Evolutionary conservation across 2,797 vertebrate species (phyloP).

Genomic region (Buceros bicornis): DNA sequence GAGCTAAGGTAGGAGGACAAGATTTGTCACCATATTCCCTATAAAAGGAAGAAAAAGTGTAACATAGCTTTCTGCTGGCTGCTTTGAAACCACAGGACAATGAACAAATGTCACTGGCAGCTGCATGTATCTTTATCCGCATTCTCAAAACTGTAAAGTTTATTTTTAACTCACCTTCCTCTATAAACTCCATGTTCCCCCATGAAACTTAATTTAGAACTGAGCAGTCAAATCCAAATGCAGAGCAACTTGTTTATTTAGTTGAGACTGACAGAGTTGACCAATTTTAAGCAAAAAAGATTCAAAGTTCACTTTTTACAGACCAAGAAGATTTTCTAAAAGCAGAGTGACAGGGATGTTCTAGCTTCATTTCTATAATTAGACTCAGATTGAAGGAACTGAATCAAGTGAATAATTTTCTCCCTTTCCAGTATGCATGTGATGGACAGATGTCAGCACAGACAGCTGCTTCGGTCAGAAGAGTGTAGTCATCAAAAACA

Average conservation of each 20-base stretch:
- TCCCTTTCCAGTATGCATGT: neutral
- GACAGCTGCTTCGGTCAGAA: neutral
- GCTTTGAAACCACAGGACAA: neutral
- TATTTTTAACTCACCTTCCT: neutral
- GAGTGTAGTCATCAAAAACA: neutral
- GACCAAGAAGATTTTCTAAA: neutral
- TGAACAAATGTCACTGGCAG: neutral
- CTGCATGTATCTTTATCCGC: accelerated
- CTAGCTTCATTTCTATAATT: neutral
- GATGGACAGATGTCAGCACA: neutral
- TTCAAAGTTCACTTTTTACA: neutral
- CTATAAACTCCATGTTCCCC: neutral
- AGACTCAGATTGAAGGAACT: neutral
- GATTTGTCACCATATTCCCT: conserved; percentile 93
- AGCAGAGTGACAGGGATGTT: neutral
- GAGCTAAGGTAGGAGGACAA: conserved; percentile 85
- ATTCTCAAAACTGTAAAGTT: neutral
- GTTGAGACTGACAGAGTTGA: neutral
- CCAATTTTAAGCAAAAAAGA: neutral
- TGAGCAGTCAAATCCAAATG: neutral
- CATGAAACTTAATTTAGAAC: neutral
- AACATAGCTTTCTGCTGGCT: neutral
- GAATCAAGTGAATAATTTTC: neutral
- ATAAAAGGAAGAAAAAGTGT: conserved; percentile 42
- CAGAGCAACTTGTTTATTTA: neutral